These are phyloP conservation scores for Poeciliopsis infans DNA, from an alignment of 2,797 vertebrate species.

Conservation along the genomic window DNA sequence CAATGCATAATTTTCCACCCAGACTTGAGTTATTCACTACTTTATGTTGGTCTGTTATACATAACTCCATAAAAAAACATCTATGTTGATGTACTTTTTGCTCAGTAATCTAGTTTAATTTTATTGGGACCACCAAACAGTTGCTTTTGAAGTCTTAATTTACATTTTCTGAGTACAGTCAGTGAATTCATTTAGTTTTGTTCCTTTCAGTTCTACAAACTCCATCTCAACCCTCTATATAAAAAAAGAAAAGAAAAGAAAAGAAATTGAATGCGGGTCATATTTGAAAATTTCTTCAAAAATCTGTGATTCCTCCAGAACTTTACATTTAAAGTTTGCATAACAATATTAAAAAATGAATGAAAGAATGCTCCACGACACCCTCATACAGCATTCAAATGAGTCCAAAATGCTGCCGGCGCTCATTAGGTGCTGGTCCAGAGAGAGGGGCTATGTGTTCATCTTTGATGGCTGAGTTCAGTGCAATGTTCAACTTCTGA, in stretches of 20 bases:
- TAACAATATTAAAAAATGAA: slow-evolving; percentile 11
- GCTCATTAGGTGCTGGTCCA: slow-evolving; percentile 20
- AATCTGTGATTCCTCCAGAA: not conserved
- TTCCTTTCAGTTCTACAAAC: not conserved
- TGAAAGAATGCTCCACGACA: not conserved
- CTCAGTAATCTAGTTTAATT: not conserved
- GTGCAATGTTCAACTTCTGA: slow-evolving; percentile 19
- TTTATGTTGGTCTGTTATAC: not conserved
- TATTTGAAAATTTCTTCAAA: not conserved
- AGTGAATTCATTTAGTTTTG: not conserved
- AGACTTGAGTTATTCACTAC: not conserved
- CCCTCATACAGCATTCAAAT: slow-evolving; percentile 20
- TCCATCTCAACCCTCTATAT: not conserved
- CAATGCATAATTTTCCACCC: not conserved
- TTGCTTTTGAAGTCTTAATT: not conserved
- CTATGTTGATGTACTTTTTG: not conserved
- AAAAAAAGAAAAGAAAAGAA: too few relatives aligned
- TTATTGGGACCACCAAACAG: not conserved
- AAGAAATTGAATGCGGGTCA: not conserved
- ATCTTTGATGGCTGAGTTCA: slow-evolving; percentile 26
- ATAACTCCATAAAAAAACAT: not conserved
- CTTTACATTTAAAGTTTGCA: slow-evolving; percentile 8
- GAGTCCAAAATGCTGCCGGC: slow-evolving; percentile 20
- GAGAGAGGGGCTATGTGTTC: slow-evolving; percentile 16
- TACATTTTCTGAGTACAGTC: not conserved